Base-by-base conservation (phyloP, 2,113 vertebrate genomes). In the Plectropomus leopardus region DNA sequence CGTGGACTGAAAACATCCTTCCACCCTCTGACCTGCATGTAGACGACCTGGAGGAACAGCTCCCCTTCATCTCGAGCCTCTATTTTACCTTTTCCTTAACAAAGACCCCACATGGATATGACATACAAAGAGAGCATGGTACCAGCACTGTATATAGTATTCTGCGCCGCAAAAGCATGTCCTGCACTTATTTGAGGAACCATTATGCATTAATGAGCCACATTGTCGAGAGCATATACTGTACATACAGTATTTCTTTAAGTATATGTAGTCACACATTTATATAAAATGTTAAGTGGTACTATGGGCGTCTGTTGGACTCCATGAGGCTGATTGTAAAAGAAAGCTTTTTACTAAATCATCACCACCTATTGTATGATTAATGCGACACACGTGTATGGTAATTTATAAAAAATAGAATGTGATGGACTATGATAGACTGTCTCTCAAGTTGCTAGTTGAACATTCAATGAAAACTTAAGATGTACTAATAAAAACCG, bases 141-240 rank as follows among this genome's bases (percentile, higher is more conserved):
- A 87, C 90, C 92, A 92, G 92, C 91, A 89, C 76, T 90, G 92
- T 93, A 93, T 53, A 88, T 92, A 90, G 61, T 69, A 44, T 45
- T 53, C 82, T 76, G 87, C 58, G 58, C 69, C 26, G 45, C 76
- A 51, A 78, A 64, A 87, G 93, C 92, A 94, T 92, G 92, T 90
- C 50, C 66, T 89, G 87, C 88, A 93, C 85, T 82, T 63, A n/a
- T 51, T 51, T 42, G 55, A 88, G 47, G 67, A 87, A 40, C 19
- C 89, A 72, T 90, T 88, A 90, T 90, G 91, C 91, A 90, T 89
- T 72, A 73, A 86, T 83, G 90, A 91, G 87, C 90, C 88, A 89
- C 86, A 80, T 61, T 66, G 79, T 89, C 34, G 28, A 53, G 60
- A 84, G 72, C 85, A 86, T 60, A 70, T 17, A 75, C 58, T 70